Base-by-base conservation (phyloP, 1,140 invertebrate genomes). In the Diprion similis region DNA sequence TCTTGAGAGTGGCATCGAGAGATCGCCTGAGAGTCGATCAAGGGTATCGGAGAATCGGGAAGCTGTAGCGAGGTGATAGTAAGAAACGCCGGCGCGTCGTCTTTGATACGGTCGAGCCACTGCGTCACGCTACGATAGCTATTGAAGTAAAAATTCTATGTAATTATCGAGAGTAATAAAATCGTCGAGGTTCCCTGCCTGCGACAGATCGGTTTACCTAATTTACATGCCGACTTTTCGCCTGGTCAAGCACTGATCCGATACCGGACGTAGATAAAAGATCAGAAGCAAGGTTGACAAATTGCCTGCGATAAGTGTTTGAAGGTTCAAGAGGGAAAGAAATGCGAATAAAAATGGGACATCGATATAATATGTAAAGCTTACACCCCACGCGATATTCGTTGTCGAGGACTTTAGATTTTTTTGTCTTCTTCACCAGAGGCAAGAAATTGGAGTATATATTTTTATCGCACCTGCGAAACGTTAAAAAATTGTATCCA, bases 61-160 rank as follows among this genome's bases (percentile, higher is more conserved):
- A 86, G 78, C 46, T 86, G 79, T 68, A 86, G 69, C 0, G 84
- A 86, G 19, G 83, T 83, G 71, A 86, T 83, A 68, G 84, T 86
- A 51, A 86, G 75, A 71, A 84, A 82, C 8, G 85, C 81, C 10
- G 82, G 82, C 18, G 74, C 81, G 46, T 86, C 83, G 8, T 81
- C 82, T 48, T 79, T 79, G 8, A 85, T 75, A 59, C 51, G 8
- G n/a, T 59, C n/a, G 11, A 59, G 51, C 51, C 51, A 59, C 51
- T 59, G 51, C 51, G 51, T 59, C 51, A 59, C 51, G 51, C 51
- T 59, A 11, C 51, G 51, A 59, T 59, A 59, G n/a, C 51, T 37
- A 37, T 37, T 59, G 51, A 17, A 59, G n/a, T 15, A 59, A 37
- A 37, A 37, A 37, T 37, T 6, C 24, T 37, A 37, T 37, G 6